Conservation (phyloP, 2,888 invertebrate species). For the Ormia ochracea region DNA sequence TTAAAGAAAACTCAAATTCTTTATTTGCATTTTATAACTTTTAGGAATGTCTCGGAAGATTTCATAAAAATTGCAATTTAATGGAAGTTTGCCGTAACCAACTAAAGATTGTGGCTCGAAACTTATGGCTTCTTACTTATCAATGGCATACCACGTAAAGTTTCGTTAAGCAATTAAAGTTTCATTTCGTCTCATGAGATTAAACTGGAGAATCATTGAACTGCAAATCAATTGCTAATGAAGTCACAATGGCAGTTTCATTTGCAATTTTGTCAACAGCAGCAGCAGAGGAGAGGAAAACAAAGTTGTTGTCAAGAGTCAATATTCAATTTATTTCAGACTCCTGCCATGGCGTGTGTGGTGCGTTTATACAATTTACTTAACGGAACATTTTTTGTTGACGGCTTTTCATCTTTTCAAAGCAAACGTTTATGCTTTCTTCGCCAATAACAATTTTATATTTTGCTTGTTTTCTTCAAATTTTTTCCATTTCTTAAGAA, state of each 20-base stretch:
- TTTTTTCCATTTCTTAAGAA: constrained; percentile 32
- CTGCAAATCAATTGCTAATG: constrained; percentile 55
- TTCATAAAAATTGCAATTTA: too few relatives aligned
- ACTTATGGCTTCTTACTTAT: neutral
- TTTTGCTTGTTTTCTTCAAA: neutral
- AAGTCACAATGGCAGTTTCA: constrained; percentile 49
- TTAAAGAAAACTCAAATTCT: too few relatives aligned
- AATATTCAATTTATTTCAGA: constrained; percentile 23
- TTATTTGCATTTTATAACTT: too few relatives aligned
- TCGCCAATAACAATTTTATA: constrained; percentile 11
- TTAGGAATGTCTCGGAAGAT: too few relatives aligned
- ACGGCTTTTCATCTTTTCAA: constrained; percentile 11
- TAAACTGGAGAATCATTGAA: constrained; percentile 34
- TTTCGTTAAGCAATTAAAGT: constrained; percentile 15
- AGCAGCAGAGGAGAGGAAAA: neutral
- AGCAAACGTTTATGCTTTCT: neutral
- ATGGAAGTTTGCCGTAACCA: too few relatives aligned
- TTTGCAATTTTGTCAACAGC: neutral
- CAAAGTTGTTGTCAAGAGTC: constrained; percentile 4
- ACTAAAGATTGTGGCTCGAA: too few relatives aligned
- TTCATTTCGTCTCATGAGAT: neutral
- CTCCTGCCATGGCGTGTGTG: neutral
- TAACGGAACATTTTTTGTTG: neutral
- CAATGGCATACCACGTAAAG: neutral
- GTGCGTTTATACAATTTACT: neutral